phyloP scores from a whole-genome alignment of 1,140 invertebrate species.

The Condylostylus longicornis region DNA sequence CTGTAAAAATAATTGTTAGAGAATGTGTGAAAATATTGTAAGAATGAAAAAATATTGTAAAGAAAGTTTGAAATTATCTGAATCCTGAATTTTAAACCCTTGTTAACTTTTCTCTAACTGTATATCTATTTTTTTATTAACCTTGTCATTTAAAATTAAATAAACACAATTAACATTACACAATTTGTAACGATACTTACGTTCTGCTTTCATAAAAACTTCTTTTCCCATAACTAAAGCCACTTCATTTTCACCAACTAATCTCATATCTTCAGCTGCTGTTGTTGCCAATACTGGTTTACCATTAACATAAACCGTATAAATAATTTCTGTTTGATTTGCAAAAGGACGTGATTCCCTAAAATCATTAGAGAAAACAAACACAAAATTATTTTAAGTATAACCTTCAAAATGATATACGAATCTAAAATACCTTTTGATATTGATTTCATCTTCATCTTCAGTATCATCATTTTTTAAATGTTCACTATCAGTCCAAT shows the following conservation, averaged over 20 bases:
- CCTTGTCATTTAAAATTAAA: no score
- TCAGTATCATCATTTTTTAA: slow-evolving; percentile 11
- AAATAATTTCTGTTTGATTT: slow-evolving; percentile 43
- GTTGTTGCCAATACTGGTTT: slow-evolving; percentile 58
- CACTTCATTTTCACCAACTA: slow-evolving; percentile 58
- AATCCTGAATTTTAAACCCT: no score
- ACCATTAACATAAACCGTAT: slow-evolving; percentile 60
- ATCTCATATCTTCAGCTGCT: slow-evolving; percentile 61
- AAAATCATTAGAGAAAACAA: slow-evolving; percentile 1
- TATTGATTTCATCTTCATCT: slow-evolving; percentile 24
- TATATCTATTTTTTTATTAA: no score
- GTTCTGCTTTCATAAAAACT: slow-evolving; percentile 68
- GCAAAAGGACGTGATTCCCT: slow-evolving; percentile 23
- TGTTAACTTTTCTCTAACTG: no score
- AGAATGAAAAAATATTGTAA: no score
- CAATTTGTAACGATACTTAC: slow-evolving; percentile 39
- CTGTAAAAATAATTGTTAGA: no score
- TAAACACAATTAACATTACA: no score
- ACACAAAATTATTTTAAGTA: no score
- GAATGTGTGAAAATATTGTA: no score
- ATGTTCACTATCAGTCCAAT: slow-evolving; percentile 10
- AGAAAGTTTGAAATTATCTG: no score
- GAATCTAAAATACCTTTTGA: slow-evolving; percentile 22
- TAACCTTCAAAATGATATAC: not conserved
- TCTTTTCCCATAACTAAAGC: slow-evolving; percentile 53